Percentiles rank a stretch among this genome's conserved stretches.
Conservation (phyloP, 2,888 invertebrate genomes). For the Hylaea fasciaria region DNA sequence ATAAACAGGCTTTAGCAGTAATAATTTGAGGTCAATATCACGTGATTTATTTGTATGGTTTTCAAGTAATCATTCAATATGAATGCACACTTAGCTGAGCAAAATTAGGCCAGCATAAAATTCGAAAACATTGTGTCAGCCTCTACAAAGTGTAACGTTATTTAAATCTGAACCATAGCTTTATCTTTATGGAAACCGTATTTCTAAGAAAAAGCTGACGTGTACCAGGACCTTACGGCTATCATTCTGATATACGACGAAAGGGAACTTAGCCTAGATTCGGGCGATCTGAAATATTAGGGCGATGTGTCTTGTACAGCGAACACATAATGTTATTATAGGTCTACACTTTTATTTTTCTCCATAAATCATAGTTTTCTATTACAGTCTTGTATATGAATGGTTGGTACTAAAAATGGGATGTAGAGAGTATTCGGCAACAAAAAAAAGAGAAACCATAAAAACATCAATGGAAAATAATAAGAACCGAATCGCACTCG, state of each 20-base stretch:
- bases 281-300: conserved; percentile 16
- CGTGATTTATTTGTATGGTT: no score
- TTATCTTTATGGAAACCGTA: conserved; percentile 1
- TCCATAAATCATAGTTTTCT: neutral
- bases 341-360: conserved; percentile 21
- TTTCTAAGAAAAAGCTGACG: conserved; percentile 11
- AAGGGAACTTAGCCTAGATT: conserved; percentile 10
- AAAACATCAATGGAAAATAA: conserved; percentile 36
- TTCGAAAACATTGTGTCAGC: neutral
- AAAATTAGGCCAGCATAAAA: no score
- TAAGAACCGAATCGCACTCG: conserved; percentile 39
- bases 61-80: no score
- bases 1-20: no score
- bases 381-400: neutral
- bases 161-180: neutral
- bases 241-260: conserved; percentile 17
- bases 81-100: no score
- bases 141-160: no score
- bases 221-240: conserved; percentile 1
- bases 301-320: neutral
- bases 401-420: no score
- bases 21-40: no score
- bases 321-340: conserved; percentile 4
- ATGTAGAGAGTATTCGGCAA: no score
- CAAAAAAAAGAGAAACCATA: neutral